Conservation (phyloP, 2,888 invertebrate genomes). For the Chymomyza caudatula region DNA sequence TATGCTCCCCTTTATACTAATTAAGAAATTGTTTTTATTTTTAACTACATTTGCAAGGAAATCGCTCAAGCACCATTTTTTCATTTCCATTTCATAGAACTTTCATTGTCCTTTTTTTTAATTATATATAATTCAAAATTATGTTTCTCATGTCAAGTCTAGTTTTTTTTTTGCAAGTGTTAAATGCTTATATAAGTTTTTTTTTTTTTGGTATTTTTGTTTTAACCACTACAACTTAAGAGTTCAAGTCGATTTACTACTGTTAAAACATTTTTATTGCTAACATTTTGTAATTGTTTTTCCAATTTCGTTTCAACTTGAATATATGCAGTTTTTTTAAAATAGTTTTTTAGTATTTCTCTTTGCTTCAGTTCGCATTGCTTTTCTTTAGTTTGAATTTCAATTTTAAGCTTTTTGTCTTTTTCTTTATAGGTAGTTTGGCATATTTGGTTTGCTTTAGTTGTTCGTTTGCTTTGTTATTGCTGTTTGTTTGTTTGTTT, state of each 20-base stretch:
- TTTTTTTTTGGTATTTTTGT: background rate
- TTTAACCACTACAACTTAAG: background rate
- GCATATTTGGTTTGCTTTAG: constrained; percentile 45
- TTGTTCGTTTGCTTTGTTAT: constrained; percentile 37
- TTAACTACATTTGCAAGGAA: constrained; percentile 38
- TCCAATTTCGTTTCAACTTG: background rate
- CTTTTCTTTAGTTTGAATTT: too few relatives aligned
- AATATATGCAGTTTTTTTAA: background rate
- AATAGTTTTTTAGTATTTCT: constrained; percentile 9
- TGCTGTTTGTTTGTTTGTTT: constrained; percentile 31
- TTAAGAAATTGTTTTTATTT: constrained; percentile 22
- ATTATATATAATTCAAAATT: constrained; percentile 14
- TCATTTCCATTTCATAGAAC: constrained; percentile 15
- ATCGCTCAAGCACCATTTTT: constrained; percentile 55
- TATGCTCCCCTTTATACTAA: constrained; percentile 2
- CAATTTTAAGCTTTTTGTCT: constrained; percentile 9
- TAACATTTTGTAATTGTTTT: background rate
- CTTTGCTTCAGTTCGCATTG: constrained; percentile 6
- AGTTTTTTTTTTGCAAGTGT: background rate
- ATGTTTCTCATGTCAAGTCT: background rate
- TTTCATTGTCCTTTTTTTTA: constrained; percentile 33
- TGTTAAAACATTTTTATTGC: background rate
- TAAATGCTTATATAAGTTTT: background rate
- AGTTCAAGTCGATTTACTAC: background rate
- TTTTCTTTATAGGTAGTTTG: constrained; percentile 43